Evolutionary conservation across 2,888 invertebrate species (phyloP), one percentile per base, ranked within the genome.

Genomic region (Brenthis hecate): DNA sequence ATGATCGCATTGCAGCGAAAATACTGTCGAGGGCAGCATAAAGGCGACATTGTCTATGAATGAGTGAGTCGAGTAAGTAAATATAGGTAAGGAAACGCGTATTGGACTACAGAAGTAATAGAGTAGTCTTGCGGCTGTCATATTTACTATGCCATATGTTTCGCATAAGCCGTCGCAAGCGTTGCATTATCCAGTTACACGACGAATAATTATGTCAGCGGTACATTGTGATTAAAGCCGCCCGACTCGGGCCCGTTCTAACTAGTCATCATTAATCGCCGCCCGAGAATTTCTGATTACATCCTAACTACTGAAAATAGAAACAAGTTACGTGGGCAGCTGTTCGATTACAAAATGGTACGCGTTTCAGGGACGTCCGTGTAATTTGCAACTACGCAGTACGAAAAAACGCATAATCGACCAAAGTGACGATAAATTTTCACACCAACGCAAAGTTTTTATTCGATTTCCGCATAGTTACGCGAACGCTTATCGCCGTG

Each of bases 381-480:
- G 81, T 83, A 82, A 76, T 76, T 84, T 78, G 80, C 80, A 80
- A 86, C 84, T 83, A 82, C 84, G 86, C 81, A 84, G 80, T 80
- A 80, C 78, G 80, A 82, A 83, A 82, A 86, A 85, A 82, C 82
- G 86, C 83, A 84, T 88, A 89, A 88, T 87, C 83, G 81, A 78
- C 82, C 80, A 77, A 79, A 78, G 83, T 82, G 81, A 83, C 85
- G 86, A 89, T 90, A 89, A 89, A 91, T 90, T 87, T 88, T 85
- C 86, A 86, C 87, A 82, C 85, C 85, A 83, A 88, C 87, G 87
- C 85, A 81, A 84, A 84, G 83, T 86, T 90, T 89, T 87, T 85
- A 86, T 85, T 85, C 80, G 81, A 84, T 87, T 91, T 92, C 92
- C 92, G 92, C 92, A 87, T 92, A 86, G 89, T 82, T 83, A 86